Conservation (phyloP, 2,888 invertebrate genomes). For the Pilophorus perplexus region DNA sequence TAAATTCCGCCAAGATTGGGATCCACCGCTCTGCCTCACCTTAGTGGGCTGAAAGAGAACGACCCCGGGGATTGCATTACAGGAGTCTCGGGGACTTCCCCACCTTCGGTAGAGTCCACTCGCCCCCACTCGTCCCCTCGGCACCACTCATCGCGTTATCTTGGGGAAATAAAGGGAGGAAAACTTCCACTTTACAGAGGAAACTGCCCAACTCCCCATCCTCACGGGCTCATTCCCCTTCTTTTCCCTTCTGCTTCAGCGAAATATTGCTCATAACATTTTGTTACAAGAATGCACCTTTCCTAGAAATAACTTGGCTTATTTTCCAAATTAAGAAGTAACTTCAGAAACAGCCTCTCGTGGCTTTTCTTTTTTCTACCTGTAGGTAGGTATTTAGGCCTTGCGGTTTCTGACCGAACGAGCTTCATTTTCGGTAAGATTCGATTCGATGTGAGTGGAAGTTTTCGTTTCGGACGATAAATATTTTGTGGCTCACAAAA, state of each 20-base stretch:
- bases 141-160: conserved; percentile 8
- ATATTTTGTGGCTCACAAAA: too few relatives aligned
- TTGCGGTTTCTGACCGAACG: too few relatives aligned
- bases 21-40: not conserved
- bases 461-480: too few relatives aligned
- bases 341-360: conserved; percentile 5
- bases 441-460: too few relatives aligned
- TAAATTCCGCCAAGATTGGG: conserved; percentile 6
- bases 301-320: not conserved
- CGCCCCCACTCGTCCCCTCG: too few relatives aligned
- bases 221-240: not conserved
- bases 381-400: too few relatives aligned
- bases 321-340: conserved; percentile 1
- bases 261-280: conserved; percentile 7
- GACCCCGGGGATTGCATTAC: conserved; percentile 20
- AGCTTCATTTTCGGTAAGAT: too few relatives aligned
- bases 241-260: not conserved
- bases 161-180: not conserved
- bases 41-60: conserved; percentile 7
- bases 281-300: conserved; percentile 1
- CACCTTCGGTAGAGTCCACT: too few relatives aligned
- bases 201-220: conserved; percentile 2
- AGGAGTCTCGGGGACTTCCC: not conserved
- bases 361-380: too few relatives aligned
- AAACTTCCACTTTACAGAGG: conserved; percentile 1